These are phyloP conservation scores for Ceratotherium simum DNA, from an alignment of 2,113 vertebrate species.

Conservation along the genomic window DNA sequence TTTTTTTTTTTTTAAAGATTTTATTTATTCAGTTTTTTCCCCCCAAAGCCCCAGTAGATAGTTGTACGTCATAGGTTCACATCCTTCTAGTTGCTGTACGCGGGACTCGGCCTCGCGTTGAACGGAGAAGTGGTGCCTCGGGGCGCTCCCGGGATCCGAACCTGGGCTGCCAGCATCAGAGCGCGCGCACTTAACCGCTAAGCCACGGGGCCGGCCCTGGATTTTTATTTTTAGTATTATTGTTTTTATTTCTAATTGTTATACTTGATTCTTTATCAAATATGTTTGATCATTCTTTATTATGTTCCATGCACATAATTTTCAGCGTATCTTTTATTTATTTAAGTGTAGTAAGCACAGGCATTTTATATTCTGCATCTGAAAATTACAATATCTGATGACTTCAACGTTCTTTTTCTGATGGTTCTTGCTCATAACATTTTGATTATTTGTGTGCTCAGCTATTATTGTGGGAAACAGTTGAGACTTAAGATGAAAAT, in stretches of 20 bases:
- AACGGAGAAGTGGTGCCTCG: too few species aligned
- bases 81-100: too few species aligned
- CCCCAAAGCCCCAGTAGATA: too few species aligned
- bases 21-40: too few species aligned
- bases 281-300: not conserved
- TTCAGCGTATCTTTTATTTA: not conserved
- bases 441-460: not conserved
- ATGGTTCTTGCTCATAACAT: not conserved
- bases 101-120: too few species aligned
- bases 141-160: too few species aligned
- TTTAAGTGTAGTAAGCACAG: not conserved
- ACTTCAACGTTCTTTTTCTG: not conserved
- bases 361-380: not conserved
- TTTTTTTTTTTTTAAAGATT: too few species aligned
- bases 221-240: not conserved
- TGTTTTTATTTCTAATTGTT: not conserved
- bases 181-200: too few species aligned
- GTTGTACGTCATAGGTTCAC: too few species aligned
- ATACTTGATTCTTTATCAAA: not conserved
- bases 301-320: not conserved
- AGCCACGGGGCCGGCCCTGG: too few species aligned
- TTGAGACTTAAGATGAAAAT: not conserved
- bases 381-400: not conserved
- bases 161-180: too few species aligned
- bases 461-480: not conserved